Base-by-base conservation (phyloP, 2,888 invertebrate genomes). In the Mimachlamys varia region DNA sequence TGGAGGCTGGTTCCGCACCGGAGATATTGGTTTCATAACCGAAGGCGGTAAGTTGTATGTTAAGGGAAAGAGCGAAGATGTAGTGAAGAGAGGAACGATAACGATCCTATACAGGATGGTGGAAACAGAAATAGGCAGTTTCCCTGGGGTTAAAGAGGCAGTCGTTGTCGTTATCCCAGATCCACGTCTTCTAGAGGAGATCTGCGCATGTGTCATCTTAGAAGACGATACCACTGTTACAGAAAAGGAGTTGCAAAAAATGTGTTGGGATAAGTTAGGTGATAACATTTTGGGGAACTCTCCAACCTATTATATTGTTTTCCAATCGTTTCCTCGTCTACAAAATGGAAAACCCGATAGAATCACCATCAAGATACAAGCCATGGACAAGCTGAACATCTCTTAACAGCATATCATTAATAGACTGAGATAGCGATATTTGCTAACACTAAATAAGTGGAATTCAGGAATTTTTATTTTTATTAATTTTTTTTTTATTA, bases 351-450 rank as follows among this genome's bases (percentile, higher is more conserved):
- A 76, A 76, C n/a, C 27, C 3, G 27, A 76, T 76, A 76, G 62
- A 27, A 76, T 76, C 5, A 76, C 1, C 7, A n/a, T 27, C 3
- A 76, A 76, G 27, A 13, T 27, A 76, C 27, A 76, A 76, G 62
- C 62, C 27, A 76, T 76, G 62, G 62, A 76, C n/a, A 76, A 15
- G 27, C 62, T 76, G 62, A 76, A 58, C n/a, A n/a, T n/a, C n/a
- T n/a, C n/a, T n/a, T n/a, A n/a, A n/a, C n/a, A n/a, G n/a, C n/a
- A n/a, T n/a, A n/a, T n/a, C n/a, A n/a, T n/a, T n/a, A n/a, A n/a
- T n/a, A n/a, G n/a, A n/a, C n/a, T n/a, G n/a, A n/a, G n/a, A n/a
- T n/a, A n/a, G n/a, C n/a, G n/a, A n/a, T n/a, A n/a, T n/a, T n/a
- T n/a, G n/a, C n/a, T n/a, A n/a, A n/a, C n/a, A n/a, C n/a, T n/a